phyloP scores from a whole-genome alignment of 2,797 vertebrate genomes.

The Aldrovandia affinis region DNA sequence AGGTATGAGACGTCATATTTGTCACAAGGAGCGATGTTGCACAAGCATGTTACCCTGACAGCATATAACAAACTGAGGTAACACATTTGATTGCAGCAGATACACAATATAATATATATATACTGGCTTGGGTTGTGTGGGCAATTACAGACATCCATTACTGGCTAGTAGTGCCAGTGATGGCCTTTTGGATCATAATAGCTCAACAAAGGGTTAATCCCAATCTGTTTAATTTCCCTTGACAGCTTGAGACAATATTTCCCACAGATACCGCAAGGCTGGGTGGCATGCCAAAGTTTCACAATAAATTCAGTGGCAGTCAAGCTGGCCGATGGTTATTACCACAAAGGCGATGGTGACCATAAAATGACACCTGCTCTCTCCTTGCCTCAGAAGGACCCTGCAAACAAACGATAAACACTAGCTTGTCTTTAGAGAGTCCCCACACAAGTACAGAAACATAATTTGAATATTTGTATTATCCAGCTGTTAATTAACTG shows the following conservation, averaged over 20 bases:
- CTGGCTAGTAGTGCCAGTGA: not conserved
- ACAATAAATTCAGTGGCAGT: conserved; percentile 12
- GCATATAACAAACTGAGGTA: not conserved
- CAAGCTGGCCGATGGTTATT: conserved; percentile 12
- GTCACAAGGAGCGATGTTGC: not conserved
- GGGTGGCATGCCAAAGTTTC: not conserved
- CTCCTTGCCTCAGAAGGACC: not conserved
- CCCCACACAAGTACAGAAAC: not conserved
- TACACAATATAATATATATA: not conserved
- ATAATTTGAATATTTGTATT: not conserved
- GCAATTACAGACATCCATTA: not conserved
- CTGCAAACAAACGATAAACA: not conserved
- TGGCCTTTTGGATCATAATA: not conserved
- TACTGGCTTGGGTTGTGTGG: not conserved
- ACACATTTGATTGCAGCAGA: not conserved
- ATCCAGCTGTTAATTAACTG: not conserved
- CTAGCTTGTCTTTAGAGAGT: not conserved
- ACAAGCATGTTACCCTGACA: not conserved
- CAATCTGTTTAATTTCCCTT: not conserved
- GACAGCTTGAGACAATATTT: conserved; percentile 4
- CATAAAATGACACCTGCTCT: conserved; percentile 26
- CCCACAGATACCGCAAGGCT: not conserved
- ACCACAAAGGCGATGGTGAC: conserved; percentile 1
- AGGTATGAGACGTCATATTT: not conserved
- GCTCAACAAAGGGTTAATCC: not conserved